Conservation (phyloP, 2,113 vertebrate species). For the Spermophilus dauricus region DNA sequence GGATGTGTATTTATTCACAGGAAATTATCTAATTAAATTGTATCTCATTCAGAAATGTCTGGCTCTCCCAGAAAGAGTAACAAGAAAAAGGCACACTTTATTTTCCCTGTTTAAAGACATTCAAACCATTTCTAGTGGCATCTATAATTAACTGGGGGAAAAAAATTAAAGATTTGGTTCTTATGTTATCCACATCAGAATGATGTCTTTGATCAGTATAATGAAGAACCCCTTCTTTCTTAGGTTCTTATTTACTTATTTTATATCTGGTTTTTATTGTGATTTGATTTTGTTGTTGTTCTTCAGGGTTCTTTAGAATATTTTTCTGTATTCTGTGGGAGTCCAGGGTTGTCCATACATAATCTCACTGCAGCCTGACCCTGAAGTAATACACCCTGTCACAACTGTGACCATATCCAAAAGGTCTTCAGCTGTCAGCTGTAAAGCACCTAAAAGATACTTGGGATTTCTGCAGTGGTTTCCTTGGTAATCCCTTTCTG, state of each 20-base stretch:
- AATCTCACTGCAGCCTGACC: not conserved
- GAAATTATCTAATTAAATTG: conserved; percentile 46
- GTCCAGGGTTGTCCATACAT: conserved; percentile 39
- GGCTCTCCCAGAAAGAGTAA: conserved; percentile 12
- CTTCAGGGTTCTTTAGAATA: not conserved
- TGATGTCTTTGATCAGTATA: not conserved
- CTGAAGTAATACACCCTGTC: not conserved
- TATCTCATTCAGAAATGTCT: conserved; percentile 29
- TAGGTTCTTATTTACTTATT: not conserved
- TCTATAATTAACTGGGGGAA: conserved; percentile 12
- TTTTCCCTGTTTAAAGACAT: not conserved
- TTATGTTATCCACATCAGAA: not conserved
- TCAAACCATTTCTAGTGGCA: conserved; percentile 19
- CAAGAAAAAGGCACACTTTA: not conserved
- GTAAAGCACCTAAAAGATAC: conserved; percentile 70
- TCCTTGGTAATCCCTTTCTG: conserved; percentile 66
- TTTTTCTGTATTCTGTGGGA: conserved; percentile 36
- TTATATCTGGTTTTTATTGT: conserved; percentile 44
- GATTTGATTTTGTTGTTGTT: not conserved
- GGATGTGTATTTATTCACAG: conserved; percentile 57
- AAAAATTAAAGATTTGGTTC: not conserved
- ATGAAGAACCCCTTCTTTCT: not conserved
- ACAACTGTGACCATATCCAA: not conserved
- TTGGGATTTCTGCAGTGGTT: conserved; percentile 54
- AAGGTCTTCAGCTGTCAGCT: conserved; percentile 22